These are phyloP conservation scores for Chloroceryle inda DNA, from an alignment of 2,797 vertebrate species.

Conservation along the genomic window DNA sequence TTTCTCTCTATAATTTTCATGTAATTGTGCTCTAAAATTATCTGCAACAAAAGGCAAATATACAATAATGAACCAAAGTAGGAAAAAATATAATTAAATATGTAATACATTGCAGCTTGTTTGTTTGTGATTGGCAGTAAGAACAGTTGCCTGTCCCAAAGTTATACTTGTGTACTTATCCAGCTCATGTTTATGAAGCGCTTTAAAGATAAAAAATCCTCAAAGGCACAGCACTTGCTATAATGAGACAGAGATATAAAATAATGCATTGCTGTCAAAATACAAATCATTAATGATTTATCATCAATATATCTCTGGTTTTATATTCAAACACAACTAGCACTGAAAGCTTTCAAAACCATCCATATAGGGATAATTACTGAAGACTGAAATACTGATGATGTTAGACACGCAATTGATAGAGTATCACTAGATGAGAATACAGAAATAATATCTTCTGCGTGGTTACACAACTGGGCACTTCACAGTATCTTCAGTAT, in stretches of 20 bases:
- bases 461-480: background rate
- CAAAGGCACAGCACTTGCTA: background rate
- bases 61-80: background rate
- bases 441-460: background rate
- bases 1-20: background rate
- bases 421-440: background rate
- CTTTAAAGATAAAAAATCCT: slow-evolving; percentile 1
- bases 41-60: background rate
- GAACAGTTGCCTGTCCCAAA: background rate
- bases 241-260: slow-evolving; percentile 2
- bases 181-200: background rate
- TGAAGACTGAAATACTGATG: slow-evolving; percentile 5
- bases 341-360: background rate
- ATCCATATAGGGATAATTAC: background rate
- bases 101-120: background rate
- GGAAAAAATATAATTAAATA: background rate
- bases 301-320: background rate
- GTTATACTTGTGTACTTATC: background rate
- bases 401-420: background rate
- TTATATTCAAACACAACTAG: background rate
- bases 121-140: background rate
- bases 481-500: background rate
- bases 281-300: background rate
- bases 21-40: background rate
- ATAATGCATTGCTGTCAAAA: background rate